Base-by-base conservation (phyloP, 1,140 invertebrate genomes). In the Cepaea nemoralis region DNA sequence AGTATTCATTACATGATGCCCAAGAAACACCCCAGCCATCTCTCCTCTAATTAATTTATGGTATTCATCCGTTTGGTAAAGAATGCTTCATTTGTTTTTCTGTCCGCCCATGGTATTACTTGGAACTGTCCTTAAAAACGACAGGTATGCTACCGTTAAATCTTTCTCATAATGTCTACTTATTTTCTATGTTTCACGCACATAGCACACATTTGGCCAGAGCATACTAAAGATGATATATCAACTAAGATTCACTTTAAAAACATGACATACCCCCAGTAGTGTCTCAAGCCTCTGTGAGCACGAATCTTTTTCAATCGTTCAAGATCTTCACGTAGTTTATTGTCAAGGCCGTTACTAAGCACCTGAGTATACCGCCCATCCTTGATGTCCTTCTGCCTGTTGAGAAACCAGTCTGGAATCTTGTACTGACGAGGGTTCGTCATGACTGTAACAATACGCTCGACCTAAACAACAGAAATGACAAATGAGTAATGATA, bases 351-450 rank as follows among this genome's bases (percentile, higher is more conserved):
- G 86, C 94, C 94, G 78, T 97, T 96, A 83, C 98, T 97, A 74
- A 97, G 97, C 91, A 96, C 95, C 93, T 99, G 98, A 80, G 94
- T 95, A 92, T 96, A 98, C 94, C 99, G 99, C 86, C 98, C 98
- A 93, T 99, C 98, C 90, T 99, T 97, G 91, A 99, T 97, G 92
- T 99, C 98, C 91, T 99, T 99, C 92, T 99, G 98, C 93, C 98
- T 98, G 91, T 99, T 99, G 55, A 99, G 93, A 93, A 99, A 99
- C 98, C 98, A 99, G 90, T 99, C 96, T 10, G 98, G 98, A 87
- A 99, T 99, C 93, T 99, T 99, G 93, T 99, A 99, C 91, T 99
- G 97, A 59, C 97, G 94, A 40, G 98, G 98, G 91, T 99, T 99
- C 1, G 94, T 94, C 95, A 99, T 99, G 88, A 99, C 98, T 35